A percentile compares a stretch with the other conserved stretches of the same genome.
phyloP scores from a whole-genome alignment of 1,140 invertebrate species.

The Drosophila burlai region DNA sequence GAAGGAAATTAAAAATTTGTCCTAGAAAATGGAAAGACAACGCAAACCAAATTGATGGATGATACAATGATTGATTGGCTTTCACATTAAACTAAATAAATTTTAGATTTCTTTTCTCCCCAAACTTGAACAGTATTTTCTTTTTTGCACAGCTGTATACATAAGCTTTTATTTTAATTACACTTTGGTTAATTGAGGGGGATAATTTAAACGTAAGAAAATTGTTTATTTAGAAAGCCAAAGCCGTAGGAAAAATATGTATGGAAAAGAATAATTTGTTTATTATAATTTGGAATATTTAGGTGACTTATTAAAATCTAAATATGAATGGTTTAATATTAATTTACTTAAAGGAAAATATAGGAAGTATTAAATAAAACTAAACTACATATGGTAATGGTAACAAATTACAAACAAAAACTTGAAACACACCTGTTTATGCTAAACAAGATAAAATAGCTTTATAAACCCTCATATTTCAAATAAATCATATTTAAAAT shows the following conservation, averaged over 20 bases:
- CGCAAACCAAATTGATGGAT: not conserved
- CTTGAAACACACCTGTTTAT: too few relatives aligned
- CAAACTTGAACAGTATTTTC: not conserved
- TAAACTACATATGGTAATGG: not conserved
- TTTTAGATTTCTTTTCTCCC: not conserved
- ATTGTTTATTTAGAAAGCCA: too few relatives aligned
- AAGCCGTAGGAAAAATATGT: not conserved
- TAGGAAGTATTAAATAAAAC: too few relatives aligned
- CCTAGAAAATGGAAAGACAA: not conserved
- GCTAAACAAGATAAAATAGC: too few relatives aligned
- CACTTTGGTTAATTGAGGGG: not conserved
- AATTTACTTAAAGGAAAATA: too few relatives aligned
- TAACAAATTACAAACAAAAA: too few relatives aligned
- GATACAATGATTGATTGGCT: not conserved
- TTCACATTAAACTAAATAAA: not conserved
- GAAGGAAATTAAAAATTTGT: constrained; percentile 8
- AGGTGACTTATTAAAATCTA: too few relatives aligned
- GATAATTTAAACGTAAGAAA: not conserved
- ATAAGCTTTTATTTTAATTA: not conserved
- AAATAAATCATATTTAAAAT: not conserved
- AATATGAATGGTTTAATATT: too few relatives aligned
- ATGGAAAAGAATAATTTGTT: too few relatives aligned
- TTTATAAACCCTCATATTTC: not conserved
- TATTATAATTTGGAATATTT: too few relatives aligned
- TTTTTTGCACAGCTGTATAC: not conserved